A percentile compares a stretch with the other conserved stretches of the same genome.
Evolutionary conservation across 2,113 vertebrate genomes (phyloP).

Genomic region (Anolis carolinensis): DNA sequence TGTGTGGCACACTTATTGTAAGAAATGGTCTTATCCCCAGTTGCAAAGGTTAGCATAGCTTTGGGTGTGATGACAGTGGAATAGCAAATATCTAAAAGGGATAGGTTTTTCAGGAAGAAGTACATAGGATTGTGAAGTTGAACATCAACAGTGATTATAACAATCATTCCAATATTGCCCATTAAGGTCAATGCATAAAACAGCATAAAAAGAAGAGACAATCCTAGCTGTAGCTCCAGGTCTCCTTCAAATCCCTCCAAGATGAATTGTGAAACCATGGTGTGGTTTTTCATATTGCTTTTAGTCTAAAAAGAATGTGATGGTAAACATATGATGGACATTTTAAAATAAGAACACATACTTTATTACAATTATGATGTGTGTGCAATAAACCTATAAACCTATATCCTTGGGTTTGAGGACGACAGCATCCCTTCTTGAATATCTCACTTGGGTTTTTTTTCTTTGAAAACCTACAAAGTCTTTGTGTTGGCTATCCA

Average conservation of each 20-base stretch:
- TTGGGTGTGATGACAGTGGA: conserved; percentile 68
- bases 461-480: neutral
- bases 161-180: conserved; percentile 61
- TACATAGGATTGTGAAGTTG: conserved; percentile 69
- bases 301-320: neutral
- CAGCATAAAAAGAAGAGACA: conserved; percentile 53
- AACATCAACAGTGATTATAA: conserved; percentile 51
- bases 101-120: conserved; percentile 68
- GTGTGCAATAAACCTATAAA: neutral
- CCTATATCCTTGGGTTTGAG: neutral
- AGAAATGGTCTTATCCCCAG: conserved; percentile 60
- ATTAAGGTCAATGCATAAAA: conserved; percentile 51
- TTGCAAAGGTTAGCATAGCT: conserved; percentile 53
- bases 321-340: neutral
- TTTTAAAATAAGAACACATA: too few species aligned
- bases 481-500: neutral
- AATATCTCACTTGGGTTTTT: neutral
- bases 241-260: conserved; percentile 51
- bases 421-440: neutral
- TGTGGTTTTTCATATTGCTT: conserved; percentile 53
- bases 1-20: conserved; percentile 59
- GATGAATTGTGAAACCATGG: conserved; percentile 52
- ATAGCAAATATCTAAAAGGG: conserved; percentile 68
- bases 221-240: conserved; percentile 30
- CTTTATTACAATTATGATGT: neutral